Base-by-base conservation (phyloP, 2,888 invertebrate genomes). In the Diarsia rubi region DNA sequence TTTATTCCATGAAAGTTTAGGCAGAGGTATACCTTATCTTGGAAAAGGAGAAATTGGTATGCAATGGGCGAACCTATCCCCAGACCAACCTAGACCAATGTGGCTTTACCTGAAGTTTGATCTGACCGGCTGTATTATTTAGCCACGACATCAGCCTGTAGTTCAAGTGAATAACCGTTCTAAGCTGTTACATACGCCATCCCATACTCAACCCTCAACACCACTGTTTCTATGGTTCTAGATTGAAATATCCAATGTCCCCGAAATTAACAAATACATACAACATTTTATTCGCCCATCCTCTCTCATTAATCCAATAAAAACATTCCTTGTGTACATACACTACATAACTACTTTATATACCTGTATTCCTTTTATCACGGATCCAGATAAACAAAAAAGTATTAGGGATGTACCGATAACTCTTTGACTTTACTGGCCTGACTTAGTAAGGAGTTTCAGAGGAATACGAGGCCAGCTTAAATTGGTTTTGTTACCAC, bases 341-440 rank as follows among this genome's bases (percentile, higher is more conserved):
- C 21, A 54, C 54, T 27, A 60, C 60, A 60, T 37, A 52, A 77
- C 64, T 64, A 75, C 14, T 64, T 37, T 63, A 79, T 5, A 12
- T 49, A 27, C 66, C 66, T 57, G 42, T 44, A 5, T 47, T 45
- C 37, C 47, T 81, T 44, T 81, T 76, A 81, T 79, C 82, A 79
- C 21, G 37, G 37, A 21, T 44, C 69, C 27, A 66, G n/a, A 66
- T 75, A 69, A 75, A 81, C 65, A 69, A 52, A 54, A 75, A 63
- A 45, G 8, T 57, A 69, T 54, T 59, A 60, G 24, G n/a, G 14
- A 31, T 59, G n/a, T 37, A 63, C 69, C 11, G 14, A 37, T n/a
- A n/a, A n/a, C 14, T 12, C 12, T 12, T 60, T 42, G 6, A 14
- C 12, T 60, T 21, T 54, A 27, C 57, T 60, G 60, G 14, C 37